Evolutionary conservation across 2,888 invertebrate species (phyloP), one percentile per base, ranked within the genome.

Genomic region (Rhagium mordax): DNA sequence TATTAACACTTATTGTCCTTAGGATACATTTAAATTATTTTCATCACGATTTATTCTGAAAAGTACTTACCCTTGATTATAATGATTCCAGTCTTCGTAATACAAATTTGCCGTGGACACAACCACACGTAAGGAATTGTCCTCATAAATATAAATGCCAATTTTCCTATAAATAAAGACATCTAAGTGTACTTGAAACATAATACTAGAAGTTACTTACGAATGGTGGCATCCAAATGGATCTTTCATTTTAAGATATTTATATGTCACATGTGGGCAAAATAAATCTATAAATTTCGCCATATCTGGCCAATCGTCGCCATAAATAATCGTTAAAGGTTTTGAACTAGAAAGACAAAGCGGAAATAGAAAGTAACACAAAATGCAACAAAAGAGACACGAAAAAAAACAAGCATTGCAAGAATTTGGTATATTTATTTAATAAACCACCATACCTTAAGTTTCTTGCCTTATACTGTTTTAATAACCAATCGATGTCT

Each of bases 31-130:
- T 4, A 20, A 53, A 53, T 16, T 20, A 10, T 21, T n/a, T n/a
- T n/a, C n/a, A n/a, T n/a, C n/a, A n/a, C n/a, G n/a, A n/a, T n/a
- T n/a, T n/a, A n/a, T n/a, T n/a, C n/a, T n/a, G n/a, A n/a, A n/a
- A n/a, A n/a, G 10, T 48, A 47, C 49, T 86, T 86, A 95, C 92
- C 97, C 97, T 87, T 99, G 98, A 0, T 97, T 96, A 81, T 97
- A 93, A 86, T 98, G 95, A 82, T 95, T 93, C 98, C 98, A 99
- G 87, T 99, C 98, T 76, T 94, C 94, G 21, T 93, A 90, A 79
- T 98, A 95, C 3, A 98, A 89, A 89, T 99, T 99, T 0, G 98
- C 97, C 0, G 98, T 98, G 0, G 95, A 96, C 33, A 98, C 92
- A 0, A 97, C 93, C 5, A 98, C 92, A 10, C 98, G 89, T 66